Evolutionary conservation across 2,888 invertebrate genomes (phyloP).

Genomic region (Lasioglossum leucozonium): DNA sequence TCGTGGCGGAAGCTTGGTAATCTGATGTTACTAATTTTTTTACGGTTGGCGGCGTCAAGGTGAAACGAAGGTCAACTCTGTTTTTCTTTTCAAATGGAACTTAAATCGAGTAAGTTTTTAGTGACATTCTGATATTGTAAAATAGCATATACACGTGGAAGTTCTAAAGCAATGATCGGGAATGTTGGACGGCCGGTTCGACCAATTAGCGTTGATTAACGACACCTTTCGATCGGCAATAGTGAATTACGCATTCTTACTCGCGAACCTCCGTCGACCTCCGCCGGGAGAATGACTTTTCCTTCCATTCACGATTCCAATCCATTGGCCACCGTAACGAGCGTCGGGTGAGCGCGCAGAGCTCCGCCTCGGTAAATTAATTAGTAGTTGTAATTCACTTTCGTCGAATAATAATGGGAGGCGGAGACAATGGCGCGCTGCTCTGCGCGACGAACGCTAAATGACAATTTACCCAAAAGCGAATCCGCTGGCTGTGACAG

Average conservation of each 20-base stretch:
- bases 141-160: too few species aligned
- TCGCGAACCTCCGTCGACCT: neutral
- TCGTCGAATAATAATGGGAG: constrained; percentile 42
- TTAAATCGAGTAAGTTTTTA: too few species aligned
- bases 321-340: constrained; percentile 50
- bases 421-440: constrained; percentile 24
- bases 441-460: constrained; percentile 40
- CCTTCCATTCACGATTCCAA: constrained; percentile 39
- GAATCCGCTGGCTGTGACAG: constrained; percentile 39
- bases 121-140: too few species aligned
- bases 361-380: constrained; percentile 65
- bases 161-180: neutral
- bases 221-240: neutral
- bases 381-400: constrained; percentile 66
- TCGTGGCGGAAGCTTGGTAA: too few species aligned
- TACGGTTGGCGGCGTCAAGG: too few species aligned
- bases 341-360: constrained; percentile 19
- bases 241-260: neutral
- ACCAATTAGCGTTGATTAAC: neutral
- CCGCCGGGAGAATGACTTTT: neutral
- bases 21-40: too few species aligned
- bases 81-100: too few species aligned
- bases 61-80: too few species aligned
- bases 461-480: constrained; percentile 61
- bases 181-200: neutral